Base-by-base conservation (phyloP, 2,888 invertebrate species). In the Drosophila villosipedis region DNA sequence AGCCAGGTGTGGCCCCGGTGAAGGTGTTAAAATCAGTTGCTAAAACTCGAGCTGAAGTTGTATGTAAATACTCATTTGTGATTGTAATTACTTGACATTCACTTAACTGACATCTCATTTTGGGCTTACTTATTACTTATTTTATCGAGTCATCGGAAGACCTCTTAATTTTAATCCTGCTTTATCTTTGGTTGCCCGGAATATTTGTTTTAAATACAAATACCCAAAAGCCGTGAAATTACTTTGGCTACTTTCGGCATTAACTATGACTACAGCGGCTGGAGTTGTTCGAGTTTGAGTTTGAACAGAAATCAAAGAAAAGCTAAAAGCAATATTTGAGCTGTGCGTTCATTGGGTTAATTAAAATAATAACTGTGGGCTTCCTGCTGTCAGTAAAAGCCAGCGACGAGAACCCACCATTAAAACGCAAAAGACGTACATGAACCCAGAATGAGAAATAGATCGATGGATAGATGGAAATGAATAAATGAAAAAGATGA, bases 331-430 rank as follows among this genome's bases (percentile, higher is more conserved):
- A 61, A 66, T 47, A 28, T 33, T 57, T 57, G 50, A 43, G 31
- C 47, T 69, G 66, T 59, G 28, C 25, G 78, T 76, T 83, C 85
- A 85, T 85, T 83, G 83, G 88, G 76, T 85, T 88, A 85, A 85
- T 88, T 88, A 85, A 88, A 85, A 82, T 83, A 80, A 85, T 85
- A 88, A 85, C 69, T 83, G 64, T 53, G 67, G 78, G 77, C 70
- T 78, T 82, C 83, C 88, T 82, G 85, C 84, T 84, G 82, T 59
- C 65, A 61, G 53, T n/a, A 65, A 50, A 14, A 16, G 35, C 66
- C 70, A 73, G 57, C 59, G 22, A 19, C 14, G 28, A 57, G 77
- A 80, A 67, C 64, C 77, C 68, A 62, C 65, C 66, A 73, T 76
- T 73, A 80, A 80, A 65, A 50, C 28, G 19, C 67, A 57, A 16